Evolutionary conservation across 1,140 invertebrate genomes (phyloP), one percentile per base, ranked within the genome.

Genomic region (Trichomalopsis sarcophagae): DNA sequence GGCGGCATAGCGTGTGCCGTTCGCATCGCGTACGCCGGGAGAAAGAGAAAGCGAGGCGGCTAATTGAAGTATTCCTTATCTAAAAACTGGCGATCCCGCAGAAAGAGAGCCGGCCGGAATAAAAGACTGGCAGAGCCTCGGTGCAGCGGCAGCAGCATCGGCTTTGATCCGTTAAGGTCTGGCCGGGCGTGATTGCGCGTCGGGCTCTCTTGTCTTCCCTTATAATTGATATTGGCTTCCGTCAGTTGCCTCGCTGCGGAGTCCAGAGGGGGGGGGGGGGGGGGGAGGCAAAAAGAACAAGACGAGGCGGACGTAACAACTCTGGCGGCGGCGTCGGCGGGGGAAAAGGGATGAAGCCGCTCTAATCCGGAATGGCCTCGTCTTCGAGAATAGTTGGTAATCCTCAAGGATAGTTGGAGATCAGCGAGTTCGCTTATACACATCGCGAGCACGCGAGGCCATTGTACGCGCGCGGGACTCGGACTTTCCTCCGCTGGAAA

Each of bases 311-410:
- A 73, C 27, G 76, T 71, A 86, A 87, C 82, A 86, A 84, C 68
- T 84, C 55, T 5, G 17, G 14, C 55, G 2, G 62, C n/a, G 27
- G 75, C 33, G 33, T 3, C 33, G 68, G 68, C 30, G 79, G 81
- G 30, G 55, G 68, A 27, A 81, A 71, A 76, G 74, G 86, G 85
- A 87, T 75, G 75, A 85, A 84, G 81, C 84, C 82, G 84, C 88
- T 91, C 89, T 93, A 93, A 93, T 93, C 92, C 92, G 88, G 89
- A 91, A 92, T 90, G 91, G 90, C 87, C 90, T 88, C 91, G 91
- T 93, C 92, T 93, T 93, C 90, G 90, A 89, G 90, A 91, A 93
- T 93, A 93, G 92, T 93, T 93, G 90, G 92, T 93, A 93, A 93
- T 93, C 92, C 92, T 91, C 86, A 80, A 89, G 92, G 92, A 93